Evolutionary conservation across 2,113 vertebrate species (phyloP).

Genomic region (Loxodonta africana): DNA sequence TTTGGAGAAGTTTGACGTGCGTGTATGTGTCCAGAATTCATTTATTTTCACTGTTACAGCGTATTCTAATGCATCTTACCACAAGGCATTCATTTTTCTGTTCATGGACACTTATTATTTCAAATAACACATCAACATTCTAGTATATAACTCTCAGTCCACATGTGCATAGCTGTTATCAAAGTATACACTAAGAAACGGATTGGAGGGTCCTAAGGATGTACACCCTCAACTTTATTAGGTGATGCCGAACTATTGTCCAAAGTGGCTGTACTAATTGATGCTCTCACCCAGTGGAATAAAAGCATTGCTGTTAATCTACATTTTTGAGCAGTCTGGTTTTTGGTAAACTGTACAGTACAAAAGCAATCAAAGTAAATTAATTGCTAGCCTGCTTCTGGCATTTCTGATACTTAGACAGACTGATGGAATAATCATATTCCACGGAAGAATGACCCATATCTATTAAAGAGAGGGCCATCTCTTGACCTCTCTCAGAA

Average conservation of each 20-base stretch:
- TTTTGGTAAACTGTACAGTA: neutral
- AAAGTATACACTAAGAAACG: neutral
- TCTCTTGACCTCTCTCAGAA: conserved; percentile 19
- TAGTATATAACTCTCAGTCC: neutral
- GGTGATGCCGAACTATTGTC: no score
- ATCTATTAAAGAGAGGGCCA: conserved; percentile 29
- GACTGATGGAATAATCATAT: neutral
- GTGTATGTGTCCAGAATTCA: neutral
- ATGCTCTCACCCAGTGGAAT: no score
- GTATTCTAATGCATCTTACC: neutral
- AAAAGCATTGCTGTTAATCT: neutral
- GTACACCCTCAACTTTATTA: no score
- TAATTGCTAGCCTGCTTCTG: neutral
- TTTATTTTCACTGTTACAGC: conserved; percentile 43
- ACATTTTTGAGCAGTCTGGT: neutral
- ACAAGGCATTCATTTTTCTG: conserved; percentile 13
- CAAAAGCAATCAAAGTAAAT: neutral
- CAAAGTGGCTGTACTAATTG: no score
- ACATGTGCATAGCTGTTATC: neutral
- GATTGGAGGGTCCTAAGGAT: neutral
- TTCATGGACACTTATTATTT: neutral
- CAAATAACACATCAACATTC: neutral
- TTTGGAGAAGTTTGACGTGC: neutral
- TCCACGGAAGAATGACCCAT: neutral
- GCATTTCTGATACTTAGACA: neutral